Percentiles rank a stretch among this genome's conserved stretches.
Evolutionary conservation across 2,113 vertebrate genomes (phyloP).

Genomic region (Thamnophis sirtalis): DNA sequence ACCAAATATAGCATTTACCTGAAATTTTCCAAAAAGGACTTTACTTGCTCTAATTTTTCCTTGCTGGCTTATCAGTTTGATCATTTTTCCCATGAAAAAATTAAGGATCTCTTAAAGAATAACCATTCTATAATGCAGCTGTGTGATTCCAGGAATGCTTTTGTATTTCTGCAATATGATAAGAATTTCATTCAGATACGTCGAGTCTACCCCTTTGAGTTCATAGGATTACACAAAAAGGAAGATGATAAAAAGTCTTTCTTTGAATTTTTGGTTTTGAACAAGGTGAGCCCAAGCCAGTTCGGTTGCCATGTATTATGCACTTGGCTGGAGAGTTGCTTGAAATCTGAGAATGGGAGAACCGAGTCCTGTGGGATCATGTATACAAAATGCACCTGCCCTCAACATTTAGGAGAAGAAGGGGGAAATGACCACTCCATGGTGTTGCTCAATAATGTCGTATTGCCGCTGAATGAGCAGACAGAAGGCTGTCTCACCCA

Average conservation of each 20-base stretch:
- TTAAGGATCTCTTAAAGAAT: slow-evolving; percentile 95
- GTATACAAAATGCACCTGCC: slow-evolving; percentile 97
- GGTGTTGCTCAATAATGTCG: slow-evolving; percentile 94
- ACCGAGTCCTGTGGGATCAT: slow-evolving; percentile 96
- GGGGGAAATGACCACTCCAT: slow-evolving; percentile 90
- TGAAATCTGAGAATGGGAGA: slow-evolving; percentile 92
- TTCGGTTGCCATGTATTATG: slow-evolving; percentile 98
- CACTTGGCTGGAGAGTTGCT: slow-evolving; percentile 97
- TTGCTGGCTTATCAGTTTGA: slow-evolving; percentile 98
- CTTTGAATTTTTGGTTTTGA: slow-evolving; percentile 98
- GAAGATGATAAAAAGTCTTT: slow-evolving; percentile 90
- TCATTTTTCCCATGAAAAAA: slow-evolving; percentile 99
- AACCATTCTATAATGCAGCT: slow-evolving; percentile 98
- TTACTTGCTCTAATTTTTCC: slow-evolving; percentile 96
- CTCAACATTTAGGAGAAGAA: slow-evolving; percentile 93
- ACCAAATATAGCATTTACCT: slow-evolving; percentile 99
- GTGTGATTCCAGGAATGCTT: slow-evolving; percentile 92
- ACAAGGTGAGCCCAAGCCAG: slow-evolving; percentile 98
- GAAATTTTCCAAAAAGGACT: slow-evolving; percentile 98
- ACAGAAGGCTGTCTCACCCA: slow-evolving; percentile 97
- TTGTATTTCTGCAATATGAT: slow-evolving; percentile 97
- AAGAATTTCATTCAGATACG: slow-evolving; percentile 99
- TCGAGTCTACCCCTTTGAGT: slow-evolving; percentile 87
- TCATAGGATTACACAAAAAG: slow-evolving; percentile 90
- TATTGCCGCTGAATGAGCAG: slow-evolving; percentile 96